Percentiles rank a stretch among this genome's conserved stretches.
Conservation (phyloP, 2,797 vertebrate genomes). For the Enteromius mattozi region DNA sequence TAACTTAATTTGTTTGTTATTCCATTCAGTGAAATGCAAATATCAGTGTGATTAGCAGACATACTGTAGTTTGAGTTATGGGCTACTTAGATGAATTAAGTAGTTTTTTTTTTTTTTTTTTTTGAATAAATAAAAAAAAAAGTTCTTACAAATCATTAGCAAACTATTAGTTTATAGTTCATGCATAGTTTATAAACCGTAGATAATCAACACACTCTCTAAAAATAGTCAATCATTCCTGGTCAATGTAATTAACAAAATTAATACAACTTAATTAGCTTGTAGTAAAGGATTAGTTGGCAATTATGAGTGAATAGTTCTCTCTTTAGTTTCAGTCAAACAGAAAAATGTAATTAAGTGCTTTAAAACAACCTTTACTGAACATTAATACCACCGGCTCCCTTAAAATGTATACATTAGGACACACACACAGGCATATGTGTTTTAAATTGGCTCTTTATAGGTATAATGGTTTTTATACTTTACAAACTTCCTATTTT, state of each 20-base stretch:
- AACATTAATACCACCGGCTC: neutral
- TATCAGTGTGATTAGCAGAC: neutral
- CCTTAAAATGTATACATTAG: neutral
- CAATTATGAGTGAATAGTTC: neutral
- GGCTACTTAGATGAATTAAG: neutral
- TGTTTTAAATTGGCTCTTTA: too few species aligned
- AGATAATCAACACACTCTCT: neutral
- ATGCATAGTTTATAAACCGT: neutral
- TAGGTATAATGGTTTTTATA: too few species aligned
- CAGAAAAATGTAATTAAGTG: neutral
- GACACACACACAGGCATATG: too few species aligned
- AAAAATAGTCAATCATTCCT: neutral
- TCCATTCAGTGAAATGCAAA: constrained; percentile 5
- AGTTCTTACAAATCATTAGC: neutral
- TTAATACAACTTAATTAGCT: neutral
- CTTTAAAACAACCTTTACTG: neutral
- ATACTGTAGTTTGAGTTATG: neutral
- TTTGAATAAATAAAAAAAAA: too few species aligned
- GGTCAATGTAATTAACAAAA: neutral
- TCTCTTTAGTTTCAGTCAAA: neutral
- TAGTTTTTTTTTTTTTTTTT: too few species aligned
- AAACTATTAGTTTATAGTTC: neutral
- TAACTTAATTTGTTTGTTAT: neutral
- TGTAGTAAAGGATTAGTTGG: neutral
- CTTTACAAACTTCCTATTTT: neutral